phyloP scores from a whole-genome alignment of 2,888 invertebrate genomes.

The Nyleta sp. region DNA sequence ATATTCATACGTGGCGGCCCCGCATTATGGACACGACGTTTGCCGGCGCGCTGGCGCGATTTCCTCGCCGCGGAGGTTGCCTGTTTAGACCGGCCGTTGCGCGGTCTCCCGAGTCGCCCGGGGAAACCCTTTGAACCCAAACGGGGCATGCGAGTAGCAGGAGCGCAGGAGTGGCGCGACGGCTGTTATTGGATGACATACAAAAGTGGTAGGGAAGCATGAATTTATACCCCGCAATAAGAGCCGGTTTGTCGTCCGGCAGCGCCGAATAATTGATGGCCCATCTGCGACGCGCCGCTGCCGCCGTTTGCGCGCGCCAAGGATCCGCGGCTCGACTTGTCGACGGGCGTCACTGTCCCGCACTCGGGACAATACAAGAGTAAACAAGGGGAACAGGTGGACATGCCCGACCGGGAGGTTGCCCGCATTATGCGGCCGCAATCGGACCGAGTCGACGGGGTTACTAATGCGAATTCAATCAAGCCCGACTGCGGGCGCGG shows the following conservation, averaged over 20 bases:
- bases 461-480: constrained; percentile 17
- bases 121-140: constrained; percentile 75
- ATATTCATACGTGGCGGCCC: constrained; percentile 77
- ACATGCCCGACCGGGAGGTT: constrained; percentile 73
- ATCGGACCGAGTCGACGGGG: constrained; percentile 71
- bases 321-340: constrained; percentile 12
- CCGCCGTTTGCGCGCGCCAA: constrained; percentile 14
- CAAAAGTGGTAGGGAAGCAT: constrained; percentile 81
- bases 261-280: constrained; percentile 32
- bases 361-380: constrained; percentile 79
- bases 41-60: constrained; percentile 8
- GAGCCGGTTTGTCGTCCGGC: constrained; percentile 12
- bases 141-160: constrained; percentile 74
- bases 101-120: constrained; percentile 18
- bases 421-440: constrained; percentile 56
- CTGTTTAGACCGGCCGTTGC: constrained; percentile 5
- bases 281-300: too few species aligned
- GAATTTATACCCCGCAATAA: constrained; percentile 70
- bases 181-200: constrained; percentile 80
- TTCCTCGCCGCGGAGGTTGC: constrained; percentile 23
- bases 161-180: constrained; percentile 71
- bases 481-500: neutral
- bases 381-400: constrained; percentile 80
- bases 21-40: constrained; percentile 65
- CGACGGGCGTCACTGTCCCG: constrained; percentile 27